Evolutionary conservation across 2,888 invertebrate genomes (phyloP).

Genomic region (Lottia gigantea): DNA sequence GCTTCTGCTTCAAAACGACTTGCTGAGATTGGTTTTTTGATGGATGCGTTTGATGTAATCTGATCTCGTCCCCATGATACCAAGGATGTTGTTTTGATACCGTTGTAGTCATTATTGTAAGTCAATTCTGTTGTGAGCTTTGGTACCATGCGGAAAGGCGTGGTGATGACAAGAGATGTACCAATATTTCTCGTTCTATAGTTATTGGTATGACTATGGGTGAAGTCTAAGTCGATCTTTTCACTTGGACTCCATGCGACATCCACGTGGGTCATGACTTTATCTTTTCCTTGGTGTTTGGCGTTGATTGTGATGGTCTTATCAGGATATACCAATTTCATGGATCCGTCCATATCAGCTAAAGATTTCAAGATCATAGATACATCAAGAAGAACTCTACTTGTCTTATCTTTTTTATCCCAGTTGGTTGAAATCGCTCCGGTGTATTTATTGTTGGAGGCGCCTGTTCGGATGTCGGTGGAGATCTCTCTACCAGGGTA

Average conservation of each 20-base stretch:
- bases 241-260: constrained; percentile 43
- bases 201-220: neutral
- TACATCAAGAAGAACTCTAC: constrained; percentile 33
- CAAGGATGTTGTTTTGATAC: constrained; percentile 30
- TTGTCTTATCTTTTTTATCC: constrained; percentile 39
- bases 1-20: constrained; percentile 33
- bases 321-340: constrained; percentile 36
- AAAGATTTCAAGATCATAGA: constrained; percentile 30
- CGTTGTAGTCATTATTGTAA: constrained; percentile 27
- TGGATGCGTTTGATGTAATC: constrained; percentile 29
- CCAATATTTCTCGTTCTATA: neutral
- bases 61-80: constrained; percentile 40
- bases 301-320: constrained; percentile 31
- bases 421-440: constrained; percentile 40
- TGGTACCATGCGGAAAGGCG: neutral
- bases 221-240: constrained; percentile 25
- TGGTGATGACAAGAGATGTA: neutral
- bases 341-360: constrained; percentile 35
- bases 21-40: constrained; percentile 33
- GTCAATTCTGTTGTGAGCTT: constrained; percentile 20
- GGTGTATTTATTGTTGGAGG: constrained; percentile 25
- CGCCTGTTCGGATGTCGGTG: constrained; percentile 25
- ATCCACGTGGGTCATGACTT: constrained; percentile 35
- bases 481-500: constrained; percentile 38
- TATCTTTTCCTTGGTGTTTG: constrained; percentile 32